Base-by-base conservation (phyloP, 2,113 vertebrate genomes). In the Polypterus senegalus region DNA sequence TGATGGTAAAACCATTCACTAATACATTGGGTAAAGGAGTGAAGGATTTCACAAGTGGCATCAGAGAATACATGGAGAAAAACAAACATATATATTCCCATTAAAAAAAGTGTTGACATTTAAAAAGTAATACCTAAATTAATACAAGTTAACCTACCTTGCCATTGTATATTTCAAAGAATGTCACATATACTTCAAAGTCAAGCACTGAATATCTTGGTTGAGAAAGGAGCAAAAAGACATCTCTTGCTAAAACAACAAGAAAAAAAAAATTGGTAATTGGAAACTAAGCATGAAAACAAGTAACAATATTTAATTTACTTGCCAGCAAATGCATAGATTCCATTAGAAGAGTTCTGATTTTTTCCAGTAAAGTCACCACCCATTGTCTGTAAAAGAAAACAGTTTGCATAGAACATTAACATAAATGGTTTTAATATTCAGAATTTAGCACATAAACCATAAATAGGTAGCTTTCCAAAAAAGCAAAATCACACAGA, bases 91-190 rank as follows among this genome's bases (percentile, higher is more conserved):
- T n/a, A 10, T 9, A 43, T 8, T 44, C 9, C 27, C 7, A 2
- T 45, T 58, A 6, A 7, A 7, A 56, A 9, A n/a, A 8, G 9
- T 7, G 49, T 27, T 27, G 27, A 27, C 27, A 27, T 27, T 27
- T 27, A 27, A 27, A 27, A 27, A 27, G 27, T 1, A 9, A 45
- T 4, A 5, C 8, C 27, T 5, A 27, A 27, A 27, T 27, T 27
- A 27, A 27, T 27, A 2, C 27, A 27, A 27, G 27, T 27, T 27
- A 27, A 27, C 27, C 27, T 75, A 97, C 94, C 86, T 99, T 97
- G 65, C 94, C 91, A 60, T 97, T 99, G 77, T 99, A 99, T 77
- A 99, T 97, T 77, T 99, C 96, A 74, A 99, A 99, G 79, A 98
- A 99, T 11, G 91, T 92, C 64, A 94, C 92, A 47, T 85, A 93